A percentile compares a stretch with the other conserved stretches of the same genome.
Evolutionary conservation across 2,888 invertebrate genomes (phyloP).

Genomic region (Stenoptilia bipunctidactyla): DNA sequence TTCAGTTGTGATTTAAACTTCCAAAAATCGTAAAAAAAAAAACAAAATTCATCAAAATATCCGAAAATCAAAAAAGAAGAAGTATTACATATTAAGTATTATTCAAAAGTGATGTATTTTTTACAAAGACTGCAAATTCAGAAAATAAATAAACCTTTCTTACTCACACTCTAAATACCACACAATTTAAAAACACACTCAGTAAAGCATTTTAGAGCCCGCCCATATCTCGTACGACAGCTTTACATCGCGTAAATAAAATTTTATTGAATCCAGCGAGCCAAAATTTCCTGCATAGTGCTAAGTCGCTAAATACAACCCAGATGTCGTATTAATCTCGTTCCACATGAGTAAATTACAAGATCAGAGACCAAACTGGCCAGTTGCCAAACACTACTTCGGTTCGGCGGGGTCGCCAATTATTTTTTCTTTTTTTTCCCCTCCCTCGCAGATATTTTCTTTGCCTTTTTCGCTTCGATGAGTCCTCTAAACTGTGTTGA

Average conservation of each 20-base stretch:
- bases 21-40: too few species aligned
- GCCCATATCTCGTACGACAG: neutral
- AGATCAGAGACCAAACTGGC: slow-evolving; percentile 46
- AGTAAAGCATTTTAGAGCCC: too few species aligned
- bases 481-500: neutral
- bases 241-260: neutral
- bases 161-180: too few species aligned
- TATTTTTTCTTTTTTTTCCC: slow-evolving; percentile 6
- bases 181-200: too few species aligned
- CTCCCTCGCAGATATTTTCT: neutral
- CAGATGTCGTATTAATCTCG: slow-evolving; percentile 54
- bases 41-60: too few species aligned
- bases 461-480: neutral
- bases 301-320: slow-evolving; percentile 42
- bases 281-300: slow-evolving; percentile 16
- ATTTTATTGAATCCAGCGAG: neutral
- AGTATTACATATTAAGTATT: too few species aligned
- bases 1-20: too few species aligned
- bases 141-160: too few species aligned
- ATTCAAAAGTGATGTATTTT: too few species aligned
- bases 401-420: slow-evolving; percentile 23
- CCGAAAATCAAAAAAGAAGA: too few species aligned
- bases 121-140: too few species aligned
- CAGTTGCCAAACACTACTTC: slow-evolving; percentile 44
- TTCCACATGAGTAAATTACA: slow-evolving; percentile 54